Conservation (phyloP, 1,140 invertebrate genomes). For the Sinella curviseta region DNA sequence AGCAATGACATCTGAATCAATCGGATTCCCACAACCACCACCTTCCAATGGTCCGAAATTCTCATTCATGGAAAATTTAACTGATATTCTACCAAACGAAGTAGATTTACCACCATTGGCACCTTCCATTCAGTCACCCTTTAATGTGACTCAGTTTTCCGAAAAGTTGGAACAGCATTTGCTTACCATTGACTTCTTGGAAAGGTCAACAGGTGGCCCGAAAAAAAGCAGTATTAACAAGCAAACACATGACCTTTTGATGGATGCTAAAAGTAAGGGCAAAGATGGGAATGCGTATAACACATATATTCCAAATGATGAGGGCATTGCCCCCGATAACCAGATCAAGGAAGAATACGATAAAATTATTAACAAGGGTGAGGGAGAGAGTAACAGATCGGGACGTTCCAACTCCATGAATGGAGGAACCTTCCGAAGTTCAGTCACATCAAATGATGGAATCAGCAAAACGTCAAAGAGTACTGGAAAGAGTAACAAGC, state of each 20-base stretch:
- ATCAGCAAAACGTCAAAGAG: too few species aligned
- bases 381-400: too few species aligned
- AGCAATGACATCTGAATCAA: too few species aligned
- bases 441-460: too few species aligned
- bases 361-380: neutral
- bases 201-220: too few species aligned
- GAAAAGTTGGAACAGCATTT: neutral
- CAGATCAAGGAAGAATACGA: neutral
- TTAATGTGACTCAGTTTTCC: neutral
- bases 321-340: neutral
- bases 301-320: neutral
- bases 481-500: too few species aligned
- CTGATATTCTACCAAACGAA: neutral
- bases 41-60: neutral
- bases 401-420: neutral
- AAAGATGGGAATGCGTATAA: neutral
- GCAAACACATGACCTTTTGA: neutral
- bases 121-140: conserved; percentile 2
- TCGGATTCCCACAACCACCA: too few species aligned
- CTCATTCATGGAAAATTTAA: neutral
- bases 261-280: neutral
- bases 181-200: neutral
- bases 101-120: neutral
- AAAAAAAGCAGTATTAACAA: neutral
- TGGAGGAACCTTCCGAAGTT: too few species aligned